phyloP scores from a whole-genome alignment of 1,140 invertebrate genomes.

The Chionoecetes opilio region DNA sequence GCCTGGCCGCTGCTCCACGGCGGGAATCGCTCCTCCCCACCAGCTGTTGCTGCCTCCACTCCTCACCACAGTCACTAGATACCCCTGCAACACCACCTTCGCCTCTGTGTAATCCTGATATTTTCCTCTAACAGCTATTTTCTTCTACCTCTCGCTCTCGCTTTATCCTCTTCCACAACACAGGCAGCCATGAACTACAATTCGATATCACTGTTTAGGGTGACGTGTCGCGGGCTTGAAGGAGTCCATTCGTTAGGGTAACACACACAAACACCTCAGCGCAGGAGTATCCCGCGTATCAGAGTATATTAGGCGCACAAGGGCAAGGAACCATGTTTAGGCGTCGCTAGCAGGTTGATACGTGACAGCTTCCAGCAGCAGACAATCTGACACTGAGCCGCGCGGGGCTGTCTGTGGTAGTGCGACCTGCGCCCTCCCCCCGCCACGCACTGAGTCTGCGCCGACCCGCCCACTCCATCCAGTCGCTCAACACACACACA shows the following conservation, averaged over 20 bases:
- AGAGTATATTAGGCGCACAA: constrained; percentile 28
- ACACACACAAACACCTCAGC: constrained; percentile 37
- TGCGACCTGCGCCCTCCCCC: constrained; percentile 24
- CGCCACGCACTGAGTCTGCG: constrained; percentile 38
- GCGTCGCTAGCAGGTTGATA: neutral
- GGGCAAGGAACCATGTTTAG: constrained; percentile 59
- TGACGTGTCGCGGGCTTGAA: neutral
- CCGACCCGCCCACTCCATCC: constrained; percentile 54
- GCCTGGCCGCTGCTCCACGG: neutral
- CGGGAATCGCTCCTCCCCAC: neutral
- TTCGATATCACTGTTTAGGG: constrained; percentile 15
- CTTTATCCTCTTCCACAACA: constrained; percentile 13
- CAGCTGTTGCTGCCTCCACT: neutral
- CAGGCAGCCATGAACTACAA: neutral
- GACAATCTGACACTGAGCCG: constrained; percentile 30
- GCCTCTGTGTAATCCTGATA: neutral
- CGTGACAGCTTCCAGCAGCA: neutral
- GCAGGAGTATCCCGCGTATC: constrained; percentile 40
- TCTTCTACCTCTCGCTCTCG: neutral
- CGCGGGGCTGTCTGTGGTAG: neutral
- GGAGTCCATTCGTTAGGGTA: neutral
- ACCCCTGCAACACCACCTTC: neutral
- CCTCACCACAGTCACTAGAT: neutral
- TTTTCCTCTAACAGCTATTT: neutral
- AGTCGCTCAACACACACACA: neutral